Percentiles rank a stretch among this genome's conserved stretches.
Conservation (phyloP, 2,113 vertebrate species). For the Hylia prasina region DNA sequence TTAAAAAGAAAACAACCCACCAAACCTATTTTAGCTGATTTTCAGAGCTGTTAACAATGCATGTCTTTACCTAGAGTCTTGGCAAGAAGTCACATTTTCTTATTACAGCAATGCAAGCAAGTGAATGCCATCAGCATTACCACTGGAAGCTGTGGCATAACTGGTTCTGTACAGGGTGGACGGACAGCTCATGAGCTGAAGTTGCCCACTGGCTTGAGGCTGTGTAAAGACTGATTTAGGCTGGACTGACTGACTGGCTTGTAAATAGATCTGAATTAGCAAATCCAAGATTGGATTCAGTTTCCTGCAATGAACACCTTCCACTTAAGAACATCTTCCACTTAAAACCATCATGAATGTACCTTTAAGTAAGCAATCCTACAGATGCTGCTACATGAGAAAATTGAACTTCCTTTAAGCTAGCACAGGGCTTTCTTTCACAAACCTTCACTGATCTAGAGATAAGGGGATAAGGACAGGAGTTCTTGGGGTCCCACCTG, state of each 20-base stretch:
- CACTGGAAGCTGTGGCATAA: neutral
- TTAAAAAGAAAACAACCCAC: neutral
- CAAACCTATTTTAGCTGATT: neutral
- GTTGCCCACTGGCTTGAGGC: neutral
- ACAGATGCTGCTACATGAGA: neutral
- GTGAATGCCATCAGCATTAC: neutral
- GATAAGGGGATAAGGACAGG: neutral
- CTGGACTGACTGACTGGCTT: neutral
- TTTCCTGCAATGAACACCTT: neutral
- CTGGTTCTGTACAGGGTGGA: neutral
- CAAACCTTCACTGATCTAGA: neutral
- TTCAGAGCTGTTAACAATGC: neutral
- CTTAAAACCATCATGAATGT: neutral
- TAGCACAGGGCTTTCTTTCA: neutral
- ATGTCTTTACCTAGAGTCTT: neutral
- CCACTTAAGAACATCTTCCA: neutral
- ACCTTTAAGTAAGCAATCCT: neutral
- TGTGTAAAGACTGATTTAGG: neutral
- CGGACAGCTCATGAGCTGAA: neutral
- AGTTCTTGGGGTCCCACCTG: rapidly evolving
- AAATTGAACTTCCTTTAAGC: neutral
- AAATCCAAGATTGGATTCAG: neutral
- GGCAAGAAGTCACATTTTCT: neutral
- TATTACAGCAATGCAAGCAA: neutral
- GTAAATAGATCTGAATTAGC: neutral